Base-by-base conservation (phyloP, 2,797 vertebrate genomes). In the Hydrophis major region DNA sequence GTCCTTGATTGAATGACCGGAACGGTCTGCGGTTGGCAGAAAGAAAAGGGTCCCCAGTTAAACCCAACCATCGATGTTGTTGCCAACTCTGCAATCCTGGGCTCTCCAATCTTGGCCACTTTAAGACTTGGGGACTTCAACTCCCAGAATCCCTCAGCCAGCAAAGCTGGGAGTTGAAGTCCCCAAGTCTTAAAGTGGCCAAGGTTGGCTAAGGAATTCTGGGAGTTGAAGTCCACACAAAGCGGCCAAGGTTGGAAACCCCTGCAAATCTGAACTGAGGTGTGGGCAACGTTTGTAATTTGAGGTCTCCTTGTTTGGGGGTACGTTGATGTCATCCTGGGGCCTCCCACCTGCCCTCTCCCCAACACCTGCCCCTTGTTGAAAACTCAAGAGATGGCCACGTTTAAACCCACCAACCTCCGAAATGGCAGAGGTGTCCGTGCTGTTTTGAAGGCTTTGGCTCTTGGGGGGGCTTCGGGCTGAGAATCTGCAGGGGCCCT, bases 1-100 rank as follows among this genome's bases (percentile, higher is more conserved):
- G 94, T 92, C 96, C 95, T 88, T 95, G 96, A 92, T 96, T 96
- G 50, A 96, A 94, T 53, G 50, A 2, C 37, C 61, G 66, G 94
- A 97, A 96, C 92, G 96, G 96, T 93, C 96, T 97, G 92, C 6
- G 56, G 60, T 22, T 28, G 53, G 93, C 18, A 4, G 89, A 90
- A 28, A 90, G 3, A 95, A 25, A n/a, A 18, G 6, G 27, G 13
- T 12, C 25, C 4, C 4, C 18, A 6, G 27, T 56, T 56, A 92
- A 28, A 63, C 2, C 4, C 5, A 47, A 13, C 5, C 6, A 6
- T 28, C 1, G 5, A 14, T 47, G 56, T 16, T 32, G 13, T 69
- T 32, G 14, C n/a, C 66, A 69, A 22, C 16, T 32, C 55, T 37
- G 8, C 12, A n/a, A 28, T 53, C 50, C 50, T 10, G 50, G 50